Evolutionary conservation across 1,140 invertebrate species (phyloP).

Genomic region (Euwallacea fornicatus): DNA sequence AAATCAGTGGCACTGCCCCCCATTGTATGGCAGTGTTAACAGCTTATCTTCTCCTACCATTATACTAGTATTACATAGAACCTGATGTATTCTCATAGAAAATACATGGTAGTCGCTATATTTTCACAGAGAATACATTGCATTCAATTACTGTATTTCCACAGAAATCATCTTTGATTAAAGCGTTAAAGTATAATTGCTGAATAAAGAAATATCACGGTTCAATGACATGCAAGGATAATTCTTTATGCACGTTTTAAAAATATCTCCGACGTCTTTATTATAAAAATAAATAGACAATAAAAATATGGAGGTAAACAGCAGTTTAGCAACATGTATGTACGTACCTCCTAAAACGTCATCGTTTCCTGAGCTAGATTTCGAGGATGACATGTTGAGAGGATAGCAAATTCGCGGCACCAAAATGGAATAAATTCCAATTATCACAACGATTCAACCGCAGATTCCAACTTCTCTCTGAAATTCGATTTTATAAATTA

Average conservation of each 20-base stretch:
- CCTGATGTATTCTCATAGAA: neutral
- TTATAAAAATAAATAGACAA: slow-evolving; percentile 39
- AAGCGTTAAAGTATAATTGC: neutral
- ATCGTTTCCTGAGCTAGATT: slow-evolving; percentile 48
- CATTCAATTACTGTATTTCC: neutral
- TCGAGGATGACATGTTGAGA: slow-evolving; percentile 50
- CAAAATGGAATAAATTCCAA: neutral
- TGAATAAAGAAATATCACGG: slow-evolving; percentile 1
- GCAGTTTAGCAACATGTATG: slow-evolving; percentile 21
- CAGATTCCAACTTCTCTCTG: neutral
- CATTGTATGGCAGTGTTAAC: no score
- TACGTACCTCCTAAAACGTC: slow-evolving; percentile 51
- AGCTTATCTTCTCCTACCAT: no score
- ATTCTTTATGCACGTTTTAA: neutral
- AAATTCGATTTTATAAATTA: neutral
- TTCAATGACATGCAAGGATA: slow-evolving; percentile 5
- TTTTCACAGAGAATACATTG: neutral
- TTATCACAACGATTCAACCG: neutral
- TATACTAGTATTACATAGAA: no score
- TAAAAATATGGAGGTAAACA: slow-evolving; percentile 47
- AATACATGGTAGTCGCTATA: neutral
- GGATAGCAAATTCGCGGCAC: neutral
- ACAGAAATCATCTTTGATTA: neutral
- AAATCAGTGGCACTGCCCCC: no score
- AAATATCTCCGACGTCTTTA: slow-evolving; percentile 17